Evolutionary conservation across 1,140 invertebrate species (phyloP).

Genomic region (Cryptotermes secundus): DNA sequence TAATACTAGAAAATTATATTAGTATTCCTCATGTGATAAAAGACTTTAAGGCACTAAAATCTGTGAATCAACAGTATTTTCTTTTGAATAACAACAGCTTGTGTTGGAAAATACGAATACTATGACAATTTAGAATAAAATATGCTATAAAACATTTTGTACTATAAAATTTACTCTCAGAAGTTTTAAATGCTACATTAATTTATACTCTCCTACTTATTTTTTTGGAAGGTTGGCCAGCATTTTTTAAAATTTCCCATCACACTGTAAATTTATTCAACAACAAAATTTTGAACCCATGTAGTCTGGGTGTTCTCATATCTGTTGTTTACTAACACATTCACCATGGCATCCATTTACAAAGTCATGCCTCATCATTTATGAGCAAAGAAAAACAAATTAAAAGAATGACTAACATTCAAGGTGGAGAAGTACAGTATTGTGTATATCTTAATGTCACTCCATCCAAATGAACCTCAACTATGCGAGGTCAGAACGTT

Average conservation of each 20-base stretch:
- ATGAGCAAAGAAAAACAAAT: neutral
- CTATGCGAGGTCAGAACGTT: neutral
- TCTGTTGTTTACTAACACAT: neutral
- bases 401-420: neutral
- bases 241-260: conserved; percentile 1
- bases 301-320: neutral
- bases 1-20: conserved; percentile 18
- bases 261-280: conserved; percentile 16
- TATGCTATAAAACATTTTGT: conserved; percentile 28
- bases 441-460: neutral
- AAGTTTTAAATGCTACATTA: conserved; percentile 10
- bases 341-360: neutral
- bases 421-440: neutral
- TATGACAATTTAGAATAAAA: conserved; percentile 32
- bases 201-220: neutral
- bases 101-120: conserved; percentile 4
- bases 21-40: conserved; percentile 13
- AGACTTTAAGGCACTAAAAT: conserved; percentile 34
- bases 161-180: conserved; percentile 23
- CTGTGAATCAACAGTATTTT: conserved; percentile 27
- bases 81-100: conserved; percentile 22
- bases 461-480: neutral
- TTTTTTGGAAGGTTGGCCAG: conserved; percentile 13
- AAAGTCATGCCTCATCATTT: neutral
- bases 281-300: neutral